A percentile compares a stretch with the other conserved stretches of the same genome.
phyloP scores from a whole-genome alignment of 2,888 invertebrate species.

The Pegoplata infirma region DNA sequence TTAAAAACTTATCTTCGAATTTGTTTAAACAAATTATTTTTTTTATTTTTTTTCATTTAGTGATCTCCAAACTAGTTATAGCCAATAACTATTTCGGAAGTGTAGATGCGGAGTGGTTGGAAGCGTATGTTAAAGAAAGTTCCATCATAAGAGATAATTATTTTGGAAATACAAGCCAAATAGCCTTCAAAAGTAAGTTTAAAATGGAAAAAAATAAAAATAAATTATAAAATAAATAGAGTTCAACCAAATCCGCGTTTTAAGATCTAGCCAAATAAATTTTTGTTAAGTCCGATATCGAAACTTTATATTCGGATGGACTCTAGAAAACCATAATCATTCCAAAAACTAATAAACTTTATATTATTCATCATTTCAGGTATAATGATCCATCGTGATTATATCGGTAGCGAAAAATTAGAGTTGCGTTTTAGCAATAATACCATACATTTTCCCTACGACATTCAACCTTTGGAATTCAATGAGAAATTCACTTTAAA shows the following conservation, averaged over 20 bases:
- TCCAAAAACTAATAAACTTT: not conserved
- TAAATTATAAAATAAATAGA: not conserved
- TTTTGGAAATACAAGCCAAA: slow-evolving; percentile 74
- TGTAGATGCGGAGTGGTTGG: slow-evolving; percentile 76
- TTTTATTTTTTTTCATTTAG: slow-evolving; percentile 67
- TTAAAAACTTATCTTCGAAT: too few species aligned
- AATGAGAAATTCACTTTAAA: slow-evolving; percentile 72
- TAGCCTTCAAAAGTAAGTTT: slow-evolving; percentile 73
- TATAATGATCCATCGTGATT: slow-evolving; percentile 73
- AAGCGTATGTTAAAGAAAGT: slow-evolving; percentile 72
- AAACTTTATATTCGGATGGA: too few species aligned
- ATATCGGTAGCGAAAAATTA: slow-evolving; percentile 73
- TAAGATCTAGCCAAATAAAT: too few species aligned
- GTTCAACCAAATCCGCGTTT: too few species aligned
- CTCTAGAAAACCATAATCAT: too few species aligned
- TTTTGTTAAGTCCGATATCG: too few species aligned
- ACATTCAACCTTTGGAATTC: slow-evolving; percentile 69
- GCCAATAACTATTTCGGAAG: slow-evolving; percentile 72
- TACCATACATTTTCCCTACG: slow-evolving; percentile 67
- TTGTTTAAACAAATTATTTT: slow-evolving; percentile 1
- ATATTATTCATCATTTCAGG: slow-evolving; percentile 55
- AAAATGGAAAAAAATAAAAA: too few species aligned
- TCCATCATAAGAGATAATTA: slow-evolving; percentile 72
- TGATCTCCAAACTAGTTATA: slow-evolving; percentile 72
- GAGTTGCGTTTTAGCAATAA: slow-evolving; percentile 76